Evolutionary conservation across 2,888 invertebrate genomes (phyloP).

Genomic region (Epinotia brunnichana): DNA sequence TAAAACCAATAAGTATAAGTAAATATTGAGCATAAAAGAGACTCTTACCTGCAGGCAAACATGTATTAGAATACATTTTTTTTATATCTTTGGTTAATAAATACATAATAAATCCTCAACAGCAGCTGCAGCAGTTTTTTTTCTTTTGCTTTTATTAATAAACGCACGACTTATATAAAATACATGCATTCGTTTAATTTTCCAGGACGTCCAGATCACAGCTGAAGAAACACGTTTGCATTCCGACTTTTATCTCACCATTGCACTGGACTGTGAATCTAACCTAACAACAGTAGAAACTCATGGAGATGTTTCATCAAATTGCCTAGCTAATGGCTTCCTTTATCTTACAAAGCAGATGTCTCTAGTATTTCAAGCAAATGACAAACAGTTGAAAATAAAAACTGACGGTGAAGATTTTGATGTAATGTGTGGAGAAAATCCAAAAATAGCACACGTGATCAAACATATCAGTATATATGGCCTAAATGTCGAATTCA

Average conservation of each 20-base stretch:
- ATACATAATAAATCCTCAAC: no score
- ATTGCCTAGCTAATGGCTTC: constrained; percentile 62
- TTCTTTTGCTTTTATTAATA: neutral
- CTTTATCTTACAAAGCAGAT: constrained; percentile 60
- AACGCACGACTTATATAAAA: neutral
- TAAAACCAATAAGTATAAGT: no score
- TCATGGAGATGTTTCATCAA: constrained; percentile 34
- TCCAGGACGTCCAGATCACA: constrained; percentile 63
- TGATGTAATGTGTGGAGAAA: constrained; percentile 56
- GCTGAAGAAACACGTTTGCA: constrained; percentile 64
- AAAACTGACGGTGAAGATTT: constrained; percentile 59
- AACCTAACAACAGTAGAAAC: constrained; percentile 46
- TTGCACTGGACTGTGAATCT: constrained; percentile 66
- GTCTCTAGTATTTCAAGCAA: constrained; percentile 60
- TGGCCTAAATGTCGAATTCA: constrained; percentile 65
- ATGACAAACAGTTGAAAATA: constrained; percentile 56
- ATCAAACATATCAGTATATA: constrained; percentile 65
- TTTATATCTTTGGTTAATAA: no score
- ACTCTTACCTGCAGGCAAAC: no score
- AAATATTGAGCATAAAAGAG: no score
- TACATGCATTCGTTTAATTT: constrained; percentile 41
- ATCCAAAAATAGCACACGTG: constrained; percentile 54
- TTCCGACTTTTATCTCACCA: constrained; percentile 61
- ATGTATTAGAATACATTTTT: no score
- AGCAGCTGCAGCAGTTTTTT: no score